Percentiles rank a stretch among this genome's conserved stretches.
Evolutionary conservation across 2,113 vertebrate genomes (phyloP).

Genomic region (Anas platyrhynchos): DNA sequence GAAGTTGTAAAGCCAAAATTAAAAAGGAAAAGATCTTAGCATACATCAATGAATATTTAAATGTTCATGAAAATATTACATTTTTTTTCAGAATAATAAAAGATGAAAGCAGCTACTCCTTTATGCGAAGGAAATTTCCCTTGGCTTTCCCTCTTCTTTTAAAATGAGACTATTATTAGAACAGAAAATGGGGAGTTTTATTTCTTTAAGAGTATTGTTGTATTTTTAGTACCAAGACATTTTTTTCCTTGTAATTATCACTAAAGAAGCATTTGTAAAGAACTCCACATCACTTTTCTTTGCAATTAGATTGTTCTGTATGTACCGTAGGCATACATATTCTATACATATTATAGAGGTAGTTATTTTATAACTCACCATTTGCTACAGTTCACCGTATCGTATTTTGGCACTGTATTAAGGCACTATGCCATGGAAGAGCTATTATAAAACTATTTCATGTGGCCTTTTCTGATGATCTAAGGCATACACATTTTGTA

Average conservation of each 20-base stretch:
- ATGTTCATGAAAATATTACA: constrained; percentile 55
- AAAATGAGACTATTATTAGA: not conserved
- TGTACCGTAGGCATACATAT: not conserved
- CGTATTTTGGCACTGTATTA: not conserved
- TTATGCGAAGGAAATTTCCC: constrained; percentile 39
- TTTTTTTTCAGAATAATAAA: constrained; percentile 67
- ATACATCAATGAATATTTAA: constrained; percentile 48
- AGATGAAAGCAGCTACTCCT: constrained; percentile 35
- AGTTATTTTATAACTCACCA: not conserved
- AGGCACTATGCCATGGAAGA: not conserved
- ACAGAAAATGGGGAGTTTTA: not conserved
- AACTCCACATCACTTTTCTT: not conserved
- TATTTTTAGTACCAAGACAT: not conserved
- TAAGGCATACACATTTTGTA: not conserved
- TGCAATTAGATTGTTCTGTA: not conserved
- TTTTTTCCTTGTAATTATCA: not conserved
- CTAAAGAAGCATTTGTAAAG: not conserved
- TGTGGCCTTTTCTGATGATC: not conserved
- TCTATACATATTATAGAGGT: not conserved
- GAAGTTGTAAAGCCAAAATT: constrained; percentile 59
- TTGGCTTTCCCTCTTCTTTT: constrained; percentile 5
- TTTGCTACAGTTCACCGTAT: not conserved
- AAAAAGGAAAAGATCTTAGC: constrained; percentile 28
- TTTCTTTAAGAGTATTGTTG: not conserved
- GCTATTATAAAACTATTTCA: not conserved